Base-by-base conservation (phyloP, 23 tunicate genomes). In the Botrylloides violaceus region DNA sequence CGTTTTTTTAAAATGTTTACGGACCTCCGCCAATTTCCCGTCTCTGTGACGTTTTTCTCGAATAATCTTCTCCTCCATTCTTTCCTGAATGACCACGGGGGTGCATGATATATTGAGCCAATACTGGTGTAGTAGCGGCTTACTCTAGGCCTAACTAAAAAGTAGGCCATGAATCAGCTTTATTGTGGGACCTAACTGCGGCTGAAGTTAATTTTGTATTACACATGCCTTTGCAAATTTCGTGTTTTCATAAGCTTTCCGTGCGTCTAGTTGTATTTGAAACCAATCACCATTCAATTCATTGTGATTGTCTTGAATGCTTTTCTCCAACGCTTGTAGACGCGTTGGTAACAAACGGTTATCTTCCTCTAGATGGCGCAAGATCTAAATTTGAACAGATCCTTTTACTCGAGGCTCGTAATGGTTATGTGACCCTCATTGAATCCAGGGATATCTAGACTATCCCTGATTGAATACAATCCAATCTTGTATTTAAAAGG, bases 141-240 rank as follows among this genome's bases (percentile, higher is more conserved):
- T n/a, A n/a, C n/a, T n/a, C n/a, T n/a, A n/a, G n/a, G n/a, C n/a
- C n/a, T n/a, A n/a, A n/a, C n/a, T n/a, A n/a, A n/a, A n/a, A n/a
- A n/a, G n/a, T n/a, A n/a, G n/a, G n/a, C n/a, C n/a, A n/a, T n/a
- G n/a, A n/a, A n/a, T n/a, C n/a, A n/a, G n/a, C n/a, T n/a, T n/a
- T n/a, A n/a, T n/a, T n/a, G n/a, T n/a, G n/a, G n/a, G n/a, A n/a
- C n/a, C n/a, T n/a, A n/a, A n/a, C n/a, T n/a, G n/a, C n/a, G n/a
- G n/a, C n/a, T n/a, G n/a, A n/a, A n/a, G n/a, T n/a, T n/a, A n/a
- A n/a, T n/a, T n/a, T n/a, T n/a, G n/a, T n/a, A n/a, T n/a, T n/a
- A n/a, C n/a, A n/a, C n/a, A n/a, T n/a, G 61, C 86, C 79, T 81
- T 81, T 35, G 66, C 74, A 36, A 58, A 66, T 65, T 81, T 81